Percentiles rank a stretch among this genome's conserved stretches.
These are phyloP conservation scores for Macaca nemestrina DNA, from an alignment of 2,113 vertebrate species.

Conservation along the genomic window DNA sequence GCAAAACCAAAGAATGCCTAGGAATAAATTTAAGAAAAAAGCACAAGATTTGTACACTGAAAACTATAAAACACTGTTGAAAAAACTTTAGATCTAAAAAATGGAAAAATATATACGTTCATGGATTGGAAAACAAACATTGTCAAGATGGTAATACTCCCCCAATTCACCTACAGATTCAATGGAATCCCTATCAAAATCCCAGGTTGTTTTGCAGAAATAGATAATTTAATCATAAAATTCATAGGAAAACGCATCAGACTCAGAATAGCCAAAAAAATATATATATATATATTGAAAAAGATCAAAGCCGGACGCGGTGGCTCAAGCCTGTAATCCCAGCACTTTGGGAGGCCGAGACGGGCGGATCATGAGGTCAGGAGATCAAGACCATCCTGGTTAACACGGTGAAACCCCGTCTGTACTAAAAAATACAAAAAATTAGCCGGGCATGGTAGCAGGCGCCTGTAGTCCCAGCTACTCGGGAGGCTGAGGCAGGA, in stretches of 20 bases:
- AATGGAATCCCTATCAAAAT: neutral
- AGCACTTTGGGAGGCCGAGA: too few species aligned
- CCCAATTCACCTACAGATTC: neutral
- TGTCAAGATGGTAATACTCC: neutral
- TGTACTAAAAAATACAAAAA: too few species aligned
- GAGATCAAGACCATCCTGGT: too few species aligned
- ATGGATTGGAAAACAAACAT: neutral
- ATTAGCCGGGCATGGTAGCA: fast-evolving
- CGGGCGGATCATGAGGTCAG: too few species aligned
- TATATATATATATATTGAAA: too few species aligned
- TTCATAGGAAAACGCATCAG: neutral
- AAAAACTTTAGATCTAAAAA: neutral
- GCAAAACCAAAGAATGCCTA: neutral
- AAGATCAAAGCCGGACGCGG: neutral
- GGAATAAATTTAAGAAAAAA: neutral
- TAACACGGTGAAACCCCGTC: too few species aligned
- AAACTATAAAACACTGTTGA: neutral
- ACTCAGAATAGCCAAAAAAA: neutral
- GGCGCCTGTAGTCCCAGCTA: too few species aligned
- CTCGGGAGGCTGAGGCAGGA: too few species aligned
- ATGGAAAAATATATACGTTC: neutral
- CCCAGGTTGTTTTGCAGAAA: neutral
- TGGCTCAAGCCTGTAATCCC: too few species aligned
- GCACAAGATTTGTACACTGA: neutral
- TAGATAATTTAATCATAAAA: neutral